Percentiles rank a stretch among this genome's conserved stretches.
These are phyloP conservation scores for Microcebus griseorufus DNA, from an alignment of 2,113 vertebrate species.

Conservation along the genomic window DNA sequence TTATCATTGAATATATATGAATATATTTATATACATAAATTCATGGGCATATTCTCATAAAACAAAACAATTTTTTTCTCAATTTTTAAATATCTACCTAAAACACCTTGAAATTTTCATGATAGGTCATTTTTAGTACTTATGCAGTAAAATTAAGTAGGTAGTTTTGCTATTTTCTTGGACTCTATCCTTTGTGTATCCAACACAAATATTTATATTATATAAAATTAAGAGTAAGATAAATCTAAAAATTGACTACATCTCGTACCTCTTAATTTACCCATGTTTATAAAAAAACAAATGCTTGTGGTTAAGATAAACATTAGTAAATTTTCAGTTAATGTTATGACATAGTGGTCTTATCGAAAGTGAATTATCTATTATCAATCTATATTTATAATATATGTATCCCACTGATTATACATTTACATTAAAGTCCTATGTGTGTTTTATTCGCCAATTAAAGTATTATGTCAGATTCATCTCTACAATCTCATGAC, in stretches of 20 bases:
- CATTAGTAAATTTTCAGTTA: background rate
- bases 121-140: background rate
- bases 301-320: background rate
- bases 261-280: background rate
- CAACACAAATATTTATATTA: background rate
- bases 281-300: background rate
- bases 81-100: background rate
- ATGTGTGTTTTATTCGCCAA: background rate
- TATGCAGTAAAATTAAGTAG: background rate
- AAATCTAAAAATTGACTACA: background rate
- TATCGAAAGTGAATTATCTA: background rate
- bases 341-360: background rate
- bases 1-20: background rate
- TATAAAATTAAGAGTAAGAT: background rate
- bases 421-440: background rate
- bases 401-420: background rate
- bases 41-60: background rate
- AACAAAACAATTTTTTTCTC: background rate
- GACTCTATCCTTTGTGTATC: background rate
- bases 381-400: background rate
- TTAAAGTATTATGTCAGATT: background rate
- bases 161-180: background rate
- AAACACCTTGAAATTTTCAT: background rate
- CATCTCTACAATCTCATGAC: background rate
- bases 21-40: background rate